Conservation (phyloP, 2,797 vertebrate genomes). For the Nannoperca australis region DNA sequence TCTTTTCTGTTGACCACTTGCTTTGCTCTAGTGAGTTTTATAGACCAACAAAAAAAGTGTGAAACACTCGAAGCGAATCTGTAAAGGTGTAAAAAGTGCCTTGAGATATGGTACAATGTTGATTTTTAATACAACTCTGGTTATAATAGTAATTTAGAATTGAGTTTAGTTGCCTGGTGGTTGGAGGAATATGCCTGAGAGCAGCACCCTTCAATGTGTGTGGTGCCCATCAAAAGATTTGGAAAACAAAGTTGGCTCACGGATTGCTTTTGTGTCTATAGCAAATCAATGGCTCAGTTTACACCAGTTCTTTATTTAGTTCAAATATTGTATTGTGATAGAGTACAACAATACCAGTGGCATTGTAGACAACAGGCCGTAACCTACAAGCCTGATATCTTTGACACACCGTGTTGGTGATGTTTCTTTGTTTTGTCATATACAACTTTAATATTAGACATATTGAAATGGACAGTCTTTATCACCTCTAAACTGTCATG, state of each 20-base stretch:
- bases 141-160: too few relatives aligned
- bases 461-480: constrained; percentile 2
- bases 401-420: neutral
- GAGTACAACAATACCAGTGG: neutral
- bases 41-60: constrained; percentile 45
- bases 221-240: constrained; percentile 5
- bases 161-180: too few relatives aligned
- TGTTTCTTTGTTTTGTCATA: neutral
- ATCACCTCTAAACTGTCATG: neutral
- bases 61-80: constrained; percentile 43
- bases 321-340: neutral
- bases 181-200: neutral
- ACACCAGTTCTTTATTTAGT: neutral
- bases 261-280: neutral
- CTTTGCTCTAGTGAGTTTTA: constrained; percentile 24
- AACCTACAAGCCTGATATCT: neutral
- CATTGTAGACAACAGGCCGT: neutral
- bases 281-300: neutral
- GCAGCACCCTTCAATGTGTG: neutral
- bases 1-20: constrained; percentile 30
- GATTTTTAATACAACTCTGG: too few relatives aligned
- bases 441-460: neutral
- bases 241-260: neutral
- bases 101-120: neutral
- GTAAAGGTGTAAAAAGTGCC: constrained; percentile 13